A percentile compares a stretch with the other conserved stretches of the same genome.
Conservation (phyloP, 2,797 vertebrate species). For the Miichthys miiuy region DNA sequence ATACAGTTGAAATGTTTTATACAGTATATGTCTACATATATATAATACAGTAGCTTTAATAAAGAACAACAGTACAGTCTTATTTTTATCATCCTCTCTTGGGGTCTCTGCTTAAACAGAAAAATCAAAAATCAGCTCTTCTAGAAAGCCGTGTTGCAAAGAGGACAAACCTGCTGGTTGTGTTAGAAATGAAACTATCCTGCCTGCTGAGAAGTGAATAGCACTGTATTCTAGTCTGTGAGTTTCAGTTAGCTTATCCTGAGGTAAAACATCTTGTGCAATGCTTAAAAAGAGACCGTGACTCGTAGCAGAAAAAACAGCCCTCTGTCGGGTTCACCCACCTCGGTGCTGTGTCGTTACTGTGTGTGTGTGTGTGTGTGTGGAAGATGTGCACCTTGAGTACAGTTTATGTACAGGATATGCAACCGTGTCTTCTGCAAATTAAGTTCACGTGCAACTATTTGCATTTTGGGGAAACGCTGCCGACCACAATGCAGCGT, state of each 20-base stretch:
- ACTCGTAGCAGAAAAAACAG: constrained; percentile 34
- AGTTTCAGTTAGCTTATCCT: constrained; percentile 75
- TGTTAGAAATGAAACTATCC: constrained; percentile 58
- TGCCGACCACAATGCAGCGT: constrained; percentile 1
- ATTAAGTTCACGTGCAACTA: constrained; percentile 45
- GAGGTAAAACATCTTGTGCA: constrained; percentile 81
- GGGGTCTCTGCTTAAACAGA: constrained; percentile 57
- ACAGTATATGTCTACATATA: constrained; percentile 72
- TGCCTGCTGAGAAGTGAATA: constrained; percentile 62
- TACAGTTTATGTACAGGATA: constrained; percentile 35
- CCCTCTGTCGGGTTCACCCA: constrained; percentile 41
- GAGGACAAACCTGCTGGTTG: constrained; percentile 69
- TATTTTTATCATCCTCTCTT: constrained; percentile 46
- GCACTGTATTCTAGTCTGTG: constrained; percentile 60
- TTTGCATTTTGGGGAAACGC: constrained; percentile 29
- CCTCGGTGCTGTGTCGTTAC: constrained; percentile 47
- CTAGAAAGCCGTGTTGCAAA: constrained; percentile 40
- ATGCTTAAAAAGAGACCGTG: constrained; percentile 61
- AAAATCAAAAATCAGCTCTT: constrained; percentile 47
- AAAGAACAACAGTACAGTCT: constrained; percentile 65
- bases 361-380: constrained; percentile 3
- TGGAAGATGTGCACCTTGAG: constrained; percentile 31
- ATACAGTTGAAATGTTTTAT: constrained; percentile 61
- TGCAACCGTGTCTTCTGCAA: constrained; percentile 64
- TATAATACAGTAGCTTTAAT: constrained; percentile 70